phyloP scores from a whole-genome alignment of 2,888 invertebrate genomes.

The Synergus gifuensis region DNA sequence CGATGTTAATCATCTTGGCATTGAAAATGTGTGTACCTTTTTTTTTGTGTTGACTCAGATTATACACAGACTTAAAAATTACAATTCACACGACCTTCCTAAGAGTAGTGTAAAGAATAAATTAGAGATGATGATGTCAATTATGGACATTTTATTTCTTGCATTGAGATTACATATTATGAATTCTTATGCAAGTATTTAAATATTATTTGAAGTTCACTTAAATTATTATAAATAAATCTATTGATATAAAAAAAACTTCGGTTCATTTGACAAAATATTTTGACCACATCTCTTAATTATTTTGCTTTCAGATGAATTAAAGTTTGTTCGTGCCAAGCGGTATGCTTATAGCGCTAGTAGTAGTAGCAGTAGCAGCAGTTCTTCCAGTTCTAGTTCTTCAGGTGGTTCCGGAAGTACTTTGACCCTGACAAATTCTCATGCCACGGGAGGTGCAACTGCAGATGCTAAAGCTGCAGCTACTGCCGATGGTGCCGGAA shows the following conservation, averaged over 20 bases:
- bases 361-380: slow-evolving; percentile 26
- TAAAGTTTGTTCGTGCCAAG: background rate
- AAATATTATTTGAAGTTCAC: background rate
- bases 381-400: slow-evolving; percentile 26
- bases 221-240: background rate
- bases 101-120: slow-evolving; percentile 20
- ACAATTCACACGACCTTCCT: slow-evolving; percentile 25
- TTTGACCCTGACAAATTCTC: slow-evolving; percentile 19
- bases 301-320: background rate
- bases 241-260: background rate
- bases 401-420: slow-evolving; percentile 25
- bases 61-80: slow-evolving; percentile 18
- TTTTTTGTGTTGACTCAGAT: slow-evolving; percentile 31
- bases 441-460: slow-evolving; percentile 32
- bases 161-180: background rate
- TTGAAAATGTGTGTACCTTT: slow-evolving; percentile 28
- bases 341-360: slow-evolving; percentile 16
- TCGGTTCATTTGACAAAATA: too few relatives aligned
- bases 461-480: slow-evolving; percentile 36
- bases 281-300: too few relatives aligned
- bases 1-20: slow-evolving; percentile 33
- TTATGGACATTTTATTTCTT: slow-evolving; percentile 6
- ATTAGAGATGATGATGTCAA: slow-evolving; percentile 30
- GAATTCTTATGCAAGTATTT: background rate
- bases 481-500: slow-evolving; percentile 14